A percentile compares a stretch with the other conserved stretches of the same genome.
These are phyloP conservation scores for Tylochromis polylepis DNA, from an alignment of 2,113 vertebrate species.

Conservation along the genomic window DNA sequence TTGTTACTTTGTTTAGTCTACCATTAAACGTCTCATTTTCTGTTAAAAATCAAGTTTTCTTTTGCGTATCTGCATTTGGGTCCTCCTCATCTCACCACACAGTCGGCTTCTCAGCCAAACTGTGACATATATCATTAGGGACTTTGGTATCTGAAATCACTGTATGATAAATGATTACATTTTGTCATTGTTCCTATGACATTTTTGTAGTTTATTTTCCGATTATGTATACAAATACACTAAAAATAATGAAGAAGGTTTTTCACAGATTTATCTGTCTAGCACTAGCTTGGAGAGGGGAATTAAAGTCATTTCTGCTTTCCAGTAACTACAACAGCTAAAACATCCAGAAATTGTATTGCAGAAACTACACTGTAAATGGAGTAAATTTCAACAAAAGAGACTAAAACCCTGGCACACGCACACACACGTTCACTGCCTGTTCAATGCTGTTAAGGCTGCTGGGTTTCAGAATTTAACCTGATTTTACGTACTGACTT, in stretches of 20 bases:
- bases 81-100: too few species aligned
- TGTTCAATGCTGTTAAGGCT: background rate
- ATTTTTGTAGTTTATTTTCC: background rate
- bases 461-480: background rate
- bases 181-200: background rate
- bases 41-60: too few species aligned
- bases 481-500: background rate
- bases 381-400: background rate
- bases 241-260: background rate
- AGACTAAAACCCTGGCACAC: background rate
- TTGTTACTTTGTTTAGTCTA: too few species aligned
- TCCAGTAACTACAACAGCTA: background rate
- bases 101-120: too few species aligned
- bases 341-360: background rate
- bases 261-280: background rate
- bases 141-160: background rate
- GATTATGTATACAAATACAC: background rate
- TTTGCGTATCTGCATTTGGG: too few species aligned
- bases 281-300: background rate
- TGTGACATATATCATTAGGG: background rate
- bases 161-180: background rate
- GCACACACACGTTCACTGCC: background rate
- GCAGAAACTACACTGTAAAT: background rate
- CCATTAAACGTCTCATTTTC: too few species aligned
- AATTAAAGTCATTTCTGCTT: background rate